Percentiles rank a stretch among this genome's conserved stretches.
Conservation (phyloP, 2,797 vertebrate genomes). For the Phalloptychus januarius region DNA sequence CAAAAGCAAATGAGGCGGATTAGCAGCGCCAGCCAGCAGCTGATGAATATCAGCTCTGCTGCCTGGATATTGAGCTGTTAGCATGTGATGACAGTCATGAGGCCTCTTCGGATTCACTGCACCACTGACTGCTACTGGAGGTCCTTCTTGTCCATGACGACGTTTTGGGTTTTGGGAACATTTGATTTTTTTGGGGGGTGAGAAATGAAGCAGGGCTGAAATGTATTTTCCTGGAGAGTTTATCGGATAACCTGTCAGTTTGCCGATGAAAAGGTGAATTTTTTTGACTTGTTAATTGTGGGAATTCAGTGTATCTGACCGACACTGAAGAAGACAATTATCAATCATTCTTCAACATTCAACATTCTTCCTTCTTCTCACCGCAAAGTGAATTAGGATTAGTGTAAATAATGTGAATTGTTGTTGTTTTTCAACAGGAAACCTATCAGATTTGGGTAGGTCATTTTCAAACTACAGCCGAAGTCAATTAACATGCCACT, state of each 20-base stretch:
- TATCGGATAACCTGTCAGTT: not conserved
- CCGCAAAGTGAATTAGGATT: not conserved
- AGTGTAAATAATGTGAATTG: not conserved
- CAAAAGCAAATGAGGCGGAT: too few species aligned
- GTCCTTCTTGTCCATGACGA: too few species aligned
- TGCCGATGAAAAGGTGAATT: not conserved
- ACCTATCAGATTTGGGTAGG: not conserved
- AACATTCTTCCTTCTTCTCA: not conserved
- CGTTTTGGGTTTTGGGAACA: too few species aligned
- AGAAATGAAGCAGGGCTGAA: too few species aligned
- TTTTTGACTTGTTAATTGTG: not conserved
- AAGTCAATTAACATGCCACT: not conserved
- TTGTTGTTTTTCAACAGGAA: not conserved
- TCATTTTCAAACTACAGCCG: not conserved
- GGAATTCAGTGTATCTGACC: not conserved
- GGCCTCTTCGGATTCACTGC: too few species aligned
- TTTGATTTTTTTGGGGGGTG: too few species aligned
- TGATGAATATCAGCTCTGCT: too few species aligned
- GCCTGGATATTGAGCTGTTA: too few species aligned
- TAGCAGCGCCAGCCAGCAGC: too few species aligned
- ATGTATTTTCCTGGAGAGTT: not conserved
- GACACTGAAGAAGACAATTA: not conserved
- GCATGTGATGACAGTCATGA: too few species aligned
- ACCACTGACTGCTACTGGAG: too few species aligned
- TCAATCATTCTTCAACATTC: not conserved